phyloP scores from a whole-genome alignment of 1,140 invertebrate species.

The Anadara kagoshimensis region DNA sequence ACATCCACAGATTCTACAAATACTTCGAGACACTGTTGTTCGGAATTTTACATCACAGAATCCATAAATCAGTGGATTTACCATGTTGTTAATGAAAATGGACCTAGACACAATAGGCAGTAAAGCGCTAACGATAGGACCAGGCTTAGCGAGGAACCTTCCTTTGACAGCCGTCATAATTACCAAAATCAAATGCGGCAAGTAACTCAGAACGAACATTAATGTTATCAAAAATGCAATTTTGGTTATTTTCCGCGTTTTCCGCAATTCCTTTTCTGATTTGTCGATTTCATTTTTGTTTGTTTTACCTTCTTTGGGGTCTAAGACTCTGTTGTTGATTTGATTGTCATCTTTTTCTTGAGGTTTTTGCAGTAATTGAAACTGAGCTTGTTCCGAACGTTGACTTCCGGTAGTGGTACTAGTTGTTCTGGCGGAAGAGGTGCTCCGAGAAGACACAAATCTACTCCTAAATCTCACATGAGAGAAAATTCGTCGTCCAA shows the following conservation, averaged over 20 bases:
- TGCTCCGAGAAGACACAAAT: slow-evolving; percentile 22
- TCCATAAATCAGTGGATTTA: slow-evolving; percentile 59
- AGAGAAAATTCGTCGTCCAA: slow-evolving; percentile 44
- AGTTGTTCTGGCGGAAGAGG: slow-evolving; percentile 2
- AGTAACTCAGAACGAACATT: slow-evolving; percentile 55
- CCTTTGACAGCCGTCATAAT: slow-evolving; percentile 47
- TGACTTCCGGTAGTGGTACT: neutral
- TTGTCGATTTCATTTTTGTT: neutral
- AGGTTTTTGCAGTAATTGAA: neutral
- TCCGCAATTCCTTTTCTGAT: neutral
- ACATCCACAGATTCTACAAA: too few relatives aligned
- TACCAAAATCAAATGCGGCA: slow-evolving; percentile 53
- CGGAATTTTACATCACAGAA: slow-evolving; percentile 55
- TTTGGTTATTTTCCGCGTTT: slow-evolving; percentile 46
- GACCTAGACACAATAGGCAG: slow-evolving; percentile 55
- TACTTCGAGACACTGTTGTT: neutral
- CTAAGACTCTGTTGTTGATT: neutral
- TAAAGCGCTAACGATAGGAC: slow-evolving; percentile 31
- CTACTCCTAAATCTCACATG: slow-evolving; percentile 48
- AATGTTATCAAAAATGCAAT: slow-evolving; percentile 54
- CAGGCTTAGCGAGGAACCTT: slow-evolving; percentile 31
- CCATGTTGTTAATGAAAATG: slow-evolving; percentile 56
- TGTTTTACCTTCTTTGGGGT: neutral
- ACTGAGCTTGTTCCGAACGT: neutral
- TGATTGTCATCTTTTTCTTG: neutral